Percentiles rank a stretch among this genome's conserved stretches.
phyloP scores from a whole-genome alignment of 2,888 invertebrate genomes.

The Endotricha flammealis region DNA sequence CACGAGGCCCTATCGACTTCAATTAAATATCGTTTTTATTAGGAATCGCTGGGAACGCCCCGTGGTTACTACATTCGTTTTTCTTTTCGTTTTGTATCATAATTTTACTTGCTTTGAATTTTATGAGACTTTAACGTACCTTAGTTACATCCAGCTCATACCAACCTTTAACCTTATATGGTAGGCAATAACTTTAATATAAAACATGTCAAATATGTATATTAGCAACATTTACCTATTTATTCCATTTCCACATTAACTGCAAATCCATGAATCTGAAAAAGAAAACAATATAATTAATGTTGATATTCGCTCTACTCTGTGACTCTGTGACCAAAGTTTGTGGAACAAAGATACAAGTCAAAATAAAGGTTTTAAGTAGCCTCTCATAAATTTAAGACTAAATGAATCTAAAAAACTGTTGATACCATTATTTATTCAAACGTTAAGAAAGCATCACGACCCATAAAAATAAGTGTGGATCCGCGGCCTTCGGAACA shows the following conservation, averaged over 20 bases:
- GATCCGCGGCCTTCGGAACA: slow-evolving; percentile 65
- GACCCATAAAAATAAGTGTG: slow-evolving; percentile 63
- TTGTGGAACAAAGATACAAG: too few species aligned
- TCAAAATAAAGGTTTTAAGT: too few species aligned
- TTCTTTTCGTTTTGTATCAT: slow-evolving; percentile 46
- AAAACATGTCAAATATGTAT: too few species aligned
- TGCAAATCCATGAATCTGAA: slow-evolving; percentile 51
- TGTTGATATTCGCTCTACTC: slow-evolving; percentile 12
- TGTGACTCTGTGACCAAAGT: too few species aligned
- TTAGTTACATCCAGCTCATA: too few species aligned
- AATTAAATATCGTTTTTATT: slow-evolving; percentile 78
- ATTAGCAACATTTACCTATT: slow-evolving; percentile 4
- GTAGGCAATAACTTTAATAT: too few species aligned
- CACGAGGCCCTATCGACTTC: slow-evolving; percentile 68
- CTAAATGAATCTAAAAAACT: slow-evolving; percentile 59
- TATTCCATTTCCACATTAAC: slow-evolving; percentile 14
- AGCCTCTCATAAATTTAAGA: slow-evolving; percentile 16
- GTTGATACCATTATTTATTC: slow-evolving; percentile 72
- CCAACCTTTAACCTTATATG: too few species aligned
- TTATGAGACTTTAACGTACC: slow-evolving; percentile 30
- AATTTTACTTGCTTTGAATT: slow-evolving; percentile 37
- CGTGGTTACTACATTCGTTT: slow-evolving; percentile 47
- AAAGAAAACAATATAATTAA: slow-evolving; percentile 35
- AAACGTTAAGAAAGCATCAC: slow-evolving; percentile 65
- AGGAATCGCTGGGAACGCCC: slow-evolving; percentile 61